A percentile compares a stretch with the other conserved stretches of the same genome.
Evolutionary conservation across 2,797 vertebrate genomes (phyloP).

Genomic region (Urosaurus nigricauda): DNA sequence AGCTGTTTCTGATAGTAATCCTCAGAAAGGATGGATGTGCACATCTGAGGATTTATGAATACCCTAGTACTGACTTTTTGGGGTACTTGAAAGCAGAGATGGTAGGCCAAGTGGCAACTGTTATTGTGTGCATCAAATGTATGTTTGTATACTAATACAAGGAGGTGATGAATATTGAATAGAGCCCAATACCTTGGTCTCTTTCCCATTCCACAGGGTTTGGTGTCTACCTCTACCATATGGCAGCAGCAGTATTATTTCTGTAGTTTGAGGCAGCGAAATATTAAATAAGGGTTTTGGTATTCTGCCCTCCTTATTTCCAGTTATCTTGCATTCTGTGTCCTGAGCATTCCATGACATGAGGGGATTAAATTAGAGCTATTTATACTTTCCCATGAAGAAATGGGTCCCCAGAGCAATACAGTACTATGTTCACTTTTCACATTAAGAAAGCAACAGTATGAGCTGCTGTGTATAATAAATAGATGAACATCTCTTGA

Average conservation of each 20-base stretch:
- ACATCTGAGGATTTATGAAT: slow-evolving; percentile 67
- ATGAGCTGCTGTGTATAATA: slow-evolving; percentile 6
- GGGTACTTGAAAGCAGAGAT: slow-evolving; percentile 50
- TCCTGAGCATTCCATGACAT: slow-evolving; percentile 50
- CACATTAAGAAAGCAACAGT: slow-evolving; percentile 22
- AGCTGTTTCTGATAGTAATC: slow-evolving; percentile 64
- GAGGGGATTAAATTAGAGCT: slow-evolving; percentile 39
- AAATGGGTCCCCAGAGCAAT: background rate
- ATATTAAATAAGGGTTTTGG: slow-evolving; percentile 42
- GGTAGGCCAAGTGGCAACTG: slow-evolving; percentile 60
- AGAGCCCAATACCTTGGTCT: slow-evolving; percentile 48
- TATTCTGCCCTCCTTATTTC: slow-evolving; percentile 58
- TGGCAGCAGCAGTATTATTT: slow-evolving; percentile 58
- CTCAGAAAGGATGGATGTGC: slow-evolving; percentile 50
- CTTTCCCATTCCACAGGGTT: slow-evolving; percentile 45
- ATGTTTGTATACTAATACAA: slow-evolving; percentile 45
- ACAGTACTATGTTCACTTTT: background rate
- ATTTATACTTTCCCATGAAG: slow-evolving; percentile 22
- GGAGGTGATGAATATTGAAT: slow-evolving; percentile 49
- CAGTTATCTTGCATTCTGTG: slow-evolving; percentile 19
- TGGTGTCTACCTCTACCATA: slow-evolving; percentile 69
- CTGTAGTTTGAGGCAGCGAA: slow-evolving; percentile 47
- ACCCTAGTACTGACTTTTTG: slow-evolving; percentile 52
- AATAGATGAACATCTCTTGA: background rate
- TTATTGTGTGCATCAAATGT: slow-evolving; percentile 47